Conservation (phyloP, 2,113 vertebrate species). For the Brachyistius frenatus region DNA sequence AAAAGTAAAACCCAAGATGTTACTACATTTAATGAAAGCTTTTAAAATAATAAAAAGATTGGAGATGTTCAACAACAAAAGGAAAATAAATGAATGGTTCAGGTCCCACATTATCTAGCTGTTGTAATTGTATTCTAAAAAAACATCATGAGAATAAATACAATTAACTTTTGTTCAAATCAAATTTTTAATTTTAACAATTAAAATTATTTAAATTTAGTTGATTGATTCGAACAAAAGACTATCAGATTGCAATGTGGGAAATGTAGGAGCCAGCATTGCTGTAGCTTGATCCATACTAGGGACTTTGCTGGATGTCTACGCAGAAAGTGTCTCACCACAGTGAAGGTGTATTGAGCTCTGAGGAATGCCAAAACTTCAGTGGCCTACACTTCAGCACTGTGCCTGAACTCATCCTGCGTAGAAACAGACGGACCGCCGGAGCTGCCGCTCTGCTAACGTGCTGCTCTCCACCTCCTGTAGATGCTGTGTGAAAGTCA, state of each 20-base stretch:
- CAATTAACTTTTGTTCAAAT: neutral
- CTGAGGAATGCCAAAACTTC: too few species aligned
- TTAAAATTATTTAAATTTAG: neutral
- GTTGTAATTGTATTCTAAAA: neutral
- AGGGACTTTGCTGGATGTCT: neutral
- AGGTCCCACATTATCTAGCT: conserved; percentile 25
- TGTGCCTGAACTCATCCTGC: too few species aligned
- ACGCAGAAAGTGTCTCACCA: neutral
- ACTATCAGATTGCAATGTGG: too few species aligned
- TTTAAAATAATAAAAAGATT: neutral
- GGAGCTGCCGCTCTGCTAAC: neutral
- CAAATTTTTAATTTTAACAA: neutral
- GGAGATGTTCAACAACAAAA: conserved; percentile 10
- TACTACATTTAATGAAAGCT: neutral
- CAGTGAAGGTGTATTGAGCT: too few species aligned
- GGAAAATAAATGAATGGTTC: neutral
- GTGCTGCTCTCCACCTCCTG: neutral
- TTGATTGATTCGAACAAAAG: too few species aligned
- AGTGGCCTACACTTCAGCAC: too few species aligned
- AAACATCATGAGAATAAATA: neutral
- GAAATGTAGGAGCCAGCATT: neutral
- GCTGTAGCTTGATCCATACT: too few species aligned
- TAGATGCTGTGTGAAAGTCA: neutral
- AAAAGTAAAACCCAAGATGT: neutral
- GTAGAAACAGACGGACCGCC: too few species aligned